Evolutionary conservation across 2,797 vertebrate genomes (phyloP).

Genomic region (Anguilla marmorata): DNA sequence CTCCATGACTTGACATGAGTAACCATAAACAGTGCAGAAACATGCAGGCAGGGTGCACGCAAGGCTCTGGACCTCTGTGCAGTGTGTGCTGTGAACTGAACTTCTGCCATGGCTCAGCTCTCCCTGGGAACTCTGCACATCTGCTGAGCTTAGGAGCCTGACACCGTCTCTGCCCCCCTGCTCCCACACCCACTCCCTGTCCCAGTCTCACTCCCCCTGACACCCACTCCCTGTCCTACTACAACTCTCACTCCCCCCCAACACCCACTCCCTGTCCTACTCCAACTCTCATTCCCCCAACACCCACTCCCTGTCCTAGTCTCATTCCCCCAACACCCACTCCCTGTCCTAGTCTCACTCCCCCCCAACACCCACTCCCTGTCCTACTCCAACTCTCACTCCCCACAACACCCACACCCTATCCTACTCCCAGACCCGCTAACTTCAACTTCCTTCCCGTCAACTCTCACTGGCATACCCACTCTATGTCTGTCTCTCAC

Average conservation of each 20-base stretch:
- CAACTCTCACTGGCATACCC: neutral
- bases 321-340: too few species aligned
- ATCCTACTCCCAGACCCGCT: too few species aligned
- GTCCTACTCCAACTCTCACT: too few species aligned
- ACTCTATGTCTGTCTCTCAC: neutral
- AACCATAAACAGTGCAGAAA: constrained; percentile 60
- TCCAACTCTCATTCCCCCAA: neutral
- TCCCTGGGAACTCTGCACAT: constrained; percentile 66
- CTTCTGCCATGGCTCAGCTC: constrained; percentile 58
- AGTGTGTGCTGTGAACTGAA: constrained; percentile 54
- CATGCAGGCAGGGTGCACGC: constrained; percentile 56
- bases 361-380: too few species aligned
- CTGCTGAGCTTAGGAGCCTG: constrained; percentile 60
- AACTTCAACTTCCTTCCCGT: neutral
- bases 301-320: neutral
- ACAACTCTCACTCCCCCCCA: neutral
- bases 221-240: constrained; percentile 39
- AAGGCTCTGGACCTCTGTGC: constrained; percentile 55
- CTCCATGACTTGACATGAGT: constrained; percentile 60
- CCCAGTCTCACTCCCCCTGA: constrained; percentile 34
- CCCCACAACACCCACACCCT: too few species aligned
- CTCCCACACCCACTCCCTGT: constrained; percentile 33
- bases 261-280: neutral
- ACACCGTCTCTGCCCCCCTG: constrained; percentile 31
- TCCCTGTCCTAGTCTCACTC: too few species aligned